A percentile compares a stretch with the other conserved stretches of the same genome.
These are phyloP conservation scores for Alethe castanea DNA, from an alignment of 2,113 vertebrate species.

Conservation along the genomic window DNA sequence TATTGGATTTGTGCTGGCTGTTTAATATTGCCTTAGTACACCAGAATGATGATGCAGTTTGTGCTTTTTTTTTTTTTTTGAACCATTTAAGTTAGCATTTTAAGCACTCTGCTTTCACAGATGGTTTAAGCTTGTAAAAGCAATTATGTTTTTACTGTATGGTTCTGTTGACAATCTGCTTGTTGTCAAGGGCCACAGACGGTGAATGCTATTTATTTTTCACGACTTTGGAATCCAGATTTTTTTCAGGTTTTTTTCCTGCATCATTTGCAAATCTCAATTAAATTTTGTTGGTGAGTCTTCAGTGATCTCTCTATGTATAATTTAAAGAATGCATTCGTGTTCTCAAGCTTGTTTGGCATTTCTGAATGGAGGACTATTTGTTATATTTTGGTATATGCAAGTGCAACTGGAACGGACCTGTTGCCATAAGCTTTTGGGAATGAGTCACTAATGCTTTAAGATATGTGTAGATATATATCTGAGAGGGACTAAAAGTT, in stretches of 20 bases:
- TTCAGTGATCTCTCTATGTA: neutral
- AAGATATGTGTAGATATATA: neutral
- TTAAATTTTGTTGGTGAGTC: neutral
- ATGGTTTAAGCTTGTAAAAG: slow-evolving; percentile 36
- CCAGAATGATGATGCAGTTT: neutral
- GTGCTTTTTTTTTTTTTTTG: neutral
- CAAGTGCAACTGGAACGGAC: neutral
- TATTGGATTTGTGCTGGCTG: slow-evolving; percentile 1
- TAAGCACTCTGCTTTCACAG: slow-evolving; percentile 23
- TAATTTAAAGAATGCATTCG: neutral
- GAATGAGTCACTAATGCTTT: neutral
- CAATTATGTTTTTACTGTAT: slow-evolving; percentile 24
- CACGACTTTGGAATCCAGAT: neutral
- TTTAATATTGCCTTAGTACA: neutral
- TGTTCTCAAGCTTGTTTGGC: neutral
- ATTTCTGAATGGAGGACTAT: neutral
- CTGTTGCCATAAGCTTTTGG: neutral
- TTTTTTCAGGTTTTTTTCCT: neutral
- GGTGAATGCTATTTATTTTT: slow-evolving; percentile 8
- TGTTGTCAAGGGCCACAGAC: slow-evolving; percentile 35
- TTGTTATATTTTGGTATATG: neutral
- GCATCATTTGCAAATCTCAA: neutral
- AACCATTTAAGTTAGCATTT: neutral
- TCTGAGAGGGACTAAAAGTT: neutral
- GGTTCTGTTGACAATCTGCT: slow-evolving; percentile 32